These are phyloP conservation scores for Caenorhabditis afra DNA, from an alignment of 2,888 invertebrate species.

Conservation along the genomic window DNA sequence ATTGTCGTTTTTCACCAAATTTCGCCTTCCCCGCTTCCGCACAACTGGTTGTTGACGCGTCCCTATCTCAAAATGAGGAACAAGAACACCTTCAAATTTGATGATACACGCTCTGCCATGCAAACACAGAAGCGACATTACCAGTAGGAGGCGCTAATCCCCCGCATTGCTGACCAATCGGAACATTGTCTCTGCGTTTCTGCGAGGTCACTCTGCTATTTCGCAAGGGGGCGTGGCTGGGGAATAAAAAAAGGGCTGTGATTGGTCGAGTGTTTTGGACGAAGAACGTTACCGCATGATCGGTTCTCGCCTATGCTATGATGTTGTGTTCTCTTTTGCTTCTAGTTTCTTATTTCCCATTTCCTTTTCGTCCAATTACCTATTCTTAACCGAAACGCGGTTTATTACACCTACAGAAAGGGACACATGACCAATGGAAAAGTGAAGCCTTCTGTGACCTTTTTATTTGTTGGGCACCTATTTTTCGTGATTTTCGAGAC, in stretches of 20 bases:
- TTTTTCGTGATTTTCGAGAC: background rate
- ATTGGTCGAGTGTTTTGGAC: conserved; percentile 24
- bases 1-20: background rate
- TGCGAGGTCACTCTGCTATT: conserved; percentile 2
- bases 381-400: background rate
- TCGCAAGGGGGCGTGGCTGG: background rate
- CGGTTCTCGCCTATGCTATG: conserved; percentile 30
- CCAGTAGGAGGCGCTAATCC: background rate
- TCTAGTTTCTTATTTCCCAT: conserved; percentile 5
- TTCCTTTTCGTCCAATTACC: conserved; percentile 32
- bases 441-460: conserved; percentile 1
- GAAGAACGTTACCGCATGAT: conserved; percentile 25
- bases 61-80: background rate
- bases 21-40: background rate
- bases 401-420: conserved; percentile 4
- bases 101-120: background rate
- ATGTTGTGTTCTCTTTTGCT: no score
- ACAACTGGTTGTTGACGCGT: background rate
- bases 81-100: background rate
- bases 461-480: conserved; percentile 5
- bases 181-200: conserved; percentile 41
- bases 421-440: conserved; percentile 22
- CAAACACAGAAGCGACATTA: background rate
- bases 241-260: conserved; percentile 28
- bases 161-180: background rate